Evolutionary conservation across 1,140 invertebrate species (phyloP).

Genomic region (Dendroctonus ponderosae): DNA sequence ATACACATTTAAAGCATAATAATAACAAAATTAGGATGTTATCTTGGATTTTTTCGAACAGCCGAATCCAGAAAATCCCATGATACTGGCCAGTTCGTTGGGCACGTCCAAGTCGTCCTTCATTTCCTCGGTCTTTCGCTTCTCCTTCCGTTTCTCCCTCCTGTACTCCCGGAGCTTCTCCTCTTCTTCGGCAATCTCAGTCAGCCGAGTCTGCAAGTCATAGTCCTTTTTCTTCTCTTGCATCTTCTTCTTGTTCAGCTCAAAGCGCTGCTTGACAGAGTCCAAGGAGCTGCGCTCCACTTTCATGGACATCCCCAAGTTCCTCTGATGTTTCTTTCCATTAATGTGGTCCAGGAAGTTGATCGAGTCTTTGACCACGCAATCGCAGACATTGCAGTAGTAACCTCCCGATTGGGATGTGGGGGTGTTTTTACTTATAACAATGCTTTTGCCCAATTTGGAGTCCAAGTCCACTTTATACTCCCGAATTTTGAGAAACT

Average conservation of each 20-base stretch:
- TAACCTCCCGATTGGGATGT: constrained; percentile 96
- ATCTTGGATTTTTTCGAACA: constrained; percentile 64
- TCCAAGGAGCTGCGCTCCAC: constrained; percentile 94
- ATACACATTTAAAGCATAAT: no score
- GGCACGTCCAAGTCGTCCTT: constrained; percentile 59
- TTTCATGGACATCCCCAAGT: constrained; percentile 96
- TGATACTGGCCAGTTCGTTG: constrained; percentile 87
- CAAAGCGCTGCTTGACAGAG: constrained; percentile 93
- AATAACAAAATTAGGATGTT: no score
- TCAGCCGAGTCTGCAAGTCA: constrained; percentile 85
- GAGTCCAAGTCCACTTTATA: constrained; percentile 98
- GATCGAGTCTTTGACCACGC: constrained; percentile 99
- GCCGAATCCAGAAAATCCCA: constrained; percentile 98
- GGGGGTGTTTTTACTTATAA: constrained; percentile 97
- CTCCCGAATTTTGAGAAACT: constrained; percentile 88
- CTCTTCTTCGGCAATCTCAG: constrained; percentile 96
- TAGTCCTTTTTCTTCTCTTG: constrained; percentile 97
- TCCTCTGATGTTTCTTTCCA: constrained; percentile 98
- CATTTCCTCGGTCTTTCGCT: constrained; percentile 78
- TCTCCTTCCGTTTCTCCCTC: constrained; percentile 88
- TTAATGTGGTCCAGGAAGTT: constrained; percentile 99
- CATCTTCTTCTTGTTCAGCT: constrained; percentile 88
- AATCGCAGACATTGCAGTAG: constrained; percentile 99
- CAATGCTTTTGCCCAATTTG: constrained; percentile 94
- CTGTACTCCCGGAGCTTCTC: constrained; percentile 91